Conservation (phyloP, 1,140 invertebrate species). For the Dendrolimus punctatus region DNA sequence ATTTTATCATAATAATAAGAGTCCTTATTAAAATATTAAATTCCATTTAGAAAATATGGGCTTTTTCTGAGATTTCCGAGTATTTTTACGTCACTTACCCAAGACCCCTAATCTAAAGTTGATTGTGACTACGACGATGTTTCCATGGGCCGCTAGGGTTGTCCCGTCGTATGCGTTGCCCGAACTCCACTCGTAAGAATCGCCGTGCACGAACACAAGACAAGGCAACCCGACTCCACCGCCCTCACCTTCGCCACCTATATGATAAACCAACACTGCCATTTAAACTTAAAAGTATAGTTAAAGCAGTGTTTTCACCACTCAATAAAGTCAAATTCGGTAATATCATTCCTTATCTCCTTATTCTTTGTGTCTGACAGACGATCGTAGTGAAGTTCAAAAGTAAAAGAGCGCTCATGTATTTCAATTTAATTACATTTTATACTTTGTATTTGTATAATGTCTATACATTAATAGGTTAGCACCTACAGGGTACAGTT, state of each 20-base stretch:
- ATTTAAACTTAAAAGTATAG: not conserved
- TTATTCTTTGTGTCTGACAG: too few relatives aligned
- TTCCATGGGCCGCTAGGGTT: conserved; percentile 89
- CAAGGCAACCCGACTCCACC: conserved; percentile 57
- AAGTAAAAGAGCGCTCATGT: too few relatives aligned
- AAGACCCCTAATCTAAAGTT: conserved; percentile 98
- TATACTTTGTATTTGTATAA: too few relatives aligned
- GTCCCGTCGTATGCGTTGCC: conserved; percentile 96
- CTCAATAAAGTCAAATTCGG: too few relatives aligned
- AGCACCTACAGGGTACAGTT: too few relatives aligned
- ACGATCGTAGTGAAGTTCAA: too few relatives aligned
- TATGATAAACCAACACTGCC: conserved; percentile 4
- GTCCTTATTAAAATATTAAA: too few relatives aligned
- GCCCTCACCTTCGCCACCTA: conserved; percentile 35
- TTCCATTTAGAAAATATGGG: not conserved
- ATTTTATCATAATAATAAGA: too few relatives aligned
- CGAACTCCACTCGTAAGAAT: conserved; percentile 95
- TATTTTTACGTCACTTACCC: conserved; percentile 76
- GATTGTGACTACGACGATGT: conserved; percentile 96
- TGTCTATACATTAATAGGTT: too few relatives aligned
- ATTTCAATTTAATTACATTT: too few relatives aligned
- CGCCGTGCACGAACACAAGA: conserved; percentile 94
- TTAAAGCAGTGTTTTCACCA: too few relatives aligned
- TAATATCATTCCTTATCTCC: too few relatives aligned
- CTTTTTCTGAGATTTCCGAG: not conserved